These are phyloP conservation scores for Dasypus novemcinctus DNA, from an alignment of 2,113 vertebrate species.

Conservation along the genomic window DNA sequence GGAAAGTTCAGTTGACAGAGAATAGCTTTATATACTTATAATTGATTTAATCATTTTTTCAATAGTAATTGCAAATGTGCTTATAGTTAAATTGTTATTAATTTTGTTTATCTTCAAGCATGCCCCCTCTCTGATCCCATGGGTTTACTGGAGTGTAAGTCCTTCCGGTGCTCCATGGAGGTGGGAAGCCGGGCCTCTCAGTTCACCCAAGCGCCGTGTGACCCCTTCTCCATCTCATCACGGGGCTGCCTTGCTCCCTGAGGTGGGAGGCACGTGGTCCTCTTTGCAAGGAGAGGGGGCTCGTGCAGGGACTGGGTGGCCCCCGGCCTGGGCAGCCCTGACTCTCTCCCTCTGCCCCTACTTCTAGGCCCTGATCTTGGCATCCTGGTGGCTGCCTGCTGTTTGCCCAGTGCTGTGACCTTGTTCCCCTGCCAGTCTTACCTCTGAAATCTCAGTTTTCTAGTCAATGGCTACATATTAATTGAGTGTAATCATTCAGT, in stretches of 20 bases:
- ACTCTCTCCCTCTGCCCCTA: accelerated
- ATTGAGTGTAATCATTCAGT: no score
- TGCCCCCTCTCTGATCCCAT: not conserved
- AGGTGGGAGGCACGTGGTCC: accelerated
- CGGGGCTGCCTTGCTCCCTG: accelerated
- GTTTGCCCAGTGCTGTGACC: not conserved
- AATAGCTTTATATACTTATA: not conserved
- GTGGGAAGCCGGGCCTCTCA: accelerated
- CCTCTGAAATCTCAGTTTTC: accelerated
- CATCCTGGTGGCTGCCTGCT: accelerated
- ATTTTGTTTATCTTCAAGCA: not conserved
- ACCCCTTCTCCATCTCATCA: no score
- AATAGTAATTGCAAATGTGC: not conserved
- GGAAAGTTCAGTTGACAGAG: not conserved
- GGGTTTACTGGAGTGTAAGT: not conserved
- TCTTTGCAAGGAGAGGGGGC: no score
- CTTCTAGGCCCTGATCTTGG: not conserved
- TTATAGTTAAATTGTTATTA: not conserved
- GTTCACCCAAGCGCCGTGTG: not conserved
- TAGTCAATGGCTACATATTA: not conserved
- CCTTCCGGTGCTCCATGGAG: not conserved
- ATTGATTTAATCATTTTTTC: not conserved
- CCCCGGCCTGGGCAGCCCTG: not conserved
- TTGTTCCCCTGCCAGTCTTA: not conserved
- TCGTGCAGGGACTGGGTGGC: accelerated